Base-by-base conservation (phyloP, 2,797 vertebrate genomes). In the Phoebastria nigripes region DNA sequence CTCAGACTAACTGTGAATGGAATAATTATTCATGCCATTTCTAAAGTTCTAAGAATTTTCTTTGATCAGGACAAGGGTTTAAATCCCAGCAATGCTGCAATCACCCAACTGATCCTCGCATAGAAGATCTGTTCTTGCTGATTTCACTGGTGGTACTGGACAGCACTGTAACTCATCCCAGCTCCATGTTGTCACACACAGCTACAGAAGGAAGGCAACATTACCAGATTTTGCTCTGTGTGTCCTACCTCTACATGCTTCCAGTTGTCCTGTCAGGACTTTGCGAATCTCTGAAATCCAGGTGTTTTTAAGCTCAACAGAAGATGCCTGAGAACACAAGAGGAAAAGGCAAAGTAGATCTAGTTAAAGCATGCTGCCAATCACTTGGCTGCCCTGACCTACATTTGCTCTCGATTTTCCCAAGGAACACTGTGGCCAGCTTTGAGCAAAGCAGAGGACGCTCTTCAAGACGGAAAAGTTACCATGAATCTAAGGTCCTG, bases 281-380 rank as follows among this genome's bases (percentile, higher is more conserved):
- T 99, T 99, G 80, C 99, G 99, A 95, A 99, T 99, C 98, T 99
- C 98, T 78, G 99, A 99, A 98, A 99, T 99, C 99, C 99, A 99
- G 55, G 98, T 98, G 96, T 98, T 99, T 97, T 99, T 99, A 97
- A 99, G 98, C 91, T 99, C 99, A 98, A 99, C 98, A 39, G 99
- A 99, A 73, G 99, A 97, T 87, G 99, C 99, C 99, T 99, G 97
- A 54, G 95, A 95, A 95, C 46, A 95, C 15, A 94, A 92, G 88
- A 89, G 65, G 51, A 89, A 62, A 84, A 82, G 13, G 33, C 47
- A 92, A 79, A 84, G 44, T n/a, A 95, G 67, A 81, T 56, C 24
- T 61, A 42, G 15, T 76, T 84, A 67, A 78, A 92, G 52, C 9
- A 15, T 2, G 8, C 17, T 87, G 52, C 37, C 35, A 61, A 0